phyloP scores from a whole-genome alignment of 2,797 vertebrate genomes.

The Rhabdomys pumilio region DNA sequence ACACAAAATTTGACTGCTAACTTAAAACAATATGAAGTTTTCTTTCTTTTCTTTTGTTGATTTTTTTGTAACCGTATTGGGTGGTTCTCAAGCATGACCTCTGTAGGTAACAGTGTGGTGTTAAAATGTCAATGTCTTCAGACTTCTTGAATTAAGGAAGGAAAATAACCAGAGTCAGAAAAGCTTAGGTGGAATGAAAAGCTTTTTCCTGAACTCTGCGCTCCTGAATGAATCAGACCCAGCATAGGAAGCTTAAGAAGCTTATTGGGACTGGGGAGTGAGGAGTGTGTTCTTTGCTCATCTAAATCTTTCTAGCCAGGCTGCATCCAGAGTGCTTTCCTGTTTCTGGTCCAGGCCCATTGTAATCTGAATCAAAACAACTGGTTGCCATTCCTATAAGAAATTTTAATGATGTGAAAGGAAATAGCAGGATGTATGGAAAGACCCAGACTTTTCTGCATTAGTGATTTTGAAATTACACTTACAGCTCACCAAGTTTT shows the following conservation, averaged over 20 bases:
- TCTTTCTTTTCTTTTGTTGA: background rate
- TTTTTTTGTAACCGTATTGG: background rate
- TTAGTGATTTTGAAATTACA: constrained; percentile 80
- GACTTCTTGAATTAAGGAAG: constrained; percentile 65
- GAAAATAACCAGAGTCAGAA: constrained; percentile 73
- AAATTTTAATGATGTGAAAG: constrained; percentile 53
- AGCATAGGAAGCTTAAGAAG: constrained; percentile 70
- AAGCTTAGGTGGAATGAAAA: constrained; percentile 81
- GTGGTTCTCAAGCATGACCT: background rate
- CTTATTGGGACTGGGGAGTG: background rate
- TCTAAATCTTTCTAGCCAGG: constrained; percentile 68
- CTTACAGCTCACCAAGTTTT: constrained; percentile 64
- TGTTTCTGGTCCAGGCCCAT: constrained; percentile 57
- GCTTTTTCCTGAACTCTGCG: constrained; percentile 75
- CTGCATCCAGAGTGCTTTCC: constrained; percentile 59
- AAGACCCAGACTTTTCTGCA: constrained; percentile 71
- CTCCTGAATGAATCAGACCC: constrained; percentile 78
- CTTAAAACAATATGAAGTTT: background rate
- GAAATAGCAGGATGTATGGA: constrained; percentile 64
- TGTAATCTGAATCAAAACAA: constrained; percentile 59
- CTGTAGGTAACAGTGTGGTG: background rate
- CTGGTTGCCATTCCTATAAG: constrained; percentile 54
- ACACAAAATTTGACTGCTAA: background rate
- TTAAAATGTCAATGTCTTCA: background rate
- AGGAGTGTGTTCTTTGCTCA: constrained; percentile 44